Conservation (phyloP, 2,113 vertebrate species). For the Siniperca knerii region DNA sequence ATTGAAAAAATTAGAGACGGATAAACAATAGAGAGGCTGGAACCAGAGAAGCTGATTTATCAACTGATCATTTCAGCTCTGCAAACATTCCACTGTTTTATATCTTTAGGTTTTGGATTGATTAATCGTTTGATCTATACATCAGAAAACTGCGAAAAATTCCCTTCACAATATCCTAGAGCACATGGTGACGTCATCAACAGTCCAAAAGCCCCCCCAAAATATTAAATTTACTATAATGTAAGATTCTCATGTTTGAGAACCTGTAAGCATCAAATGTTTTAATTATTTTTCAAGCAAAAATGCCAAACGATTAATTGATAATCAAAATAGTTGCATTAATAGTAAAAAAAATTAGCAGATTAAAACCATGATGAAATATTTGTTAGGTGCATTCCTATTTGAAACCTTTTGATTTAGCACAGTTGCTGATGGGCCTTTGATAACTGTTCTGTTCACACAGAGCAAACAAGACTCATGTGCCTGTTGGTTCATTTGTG, state of each 20-base stretch:
- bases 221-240: too few species aligned
- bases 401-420: neutral
- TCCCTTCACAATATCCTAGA: neutral
- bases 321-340: neutral
- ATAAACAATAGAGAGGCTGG: neutral
- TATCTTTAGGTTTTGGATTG: neutral
- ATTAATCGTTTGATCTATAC: neutral
- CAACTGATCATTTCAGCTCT: too few species aligned
- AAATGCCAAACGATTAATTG: too few species aligned
- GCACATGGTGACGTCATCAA: neutral
- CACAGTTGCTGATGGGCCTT: neutral
- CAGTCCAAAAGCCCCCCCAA: too few species aligned
- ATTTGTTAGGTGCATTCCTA: neutral
- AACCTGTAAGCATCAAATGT: neutral
- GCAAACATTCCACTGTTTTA: too few species aligned
- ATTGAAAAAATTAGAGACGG: neutral
- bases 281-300: neutral
- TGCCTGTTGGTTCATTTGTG: neutral
- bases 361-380: neutral
- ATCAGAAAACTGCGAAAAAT: neutral
- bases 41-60: too few species aligned
- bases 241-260: too few species aligned
- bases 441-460: neutral
- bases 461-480: neutral
- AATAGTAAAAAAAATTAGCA: neutral